Conservation (phyloP, 2,888 invertebrate species). For the Tiliacea aurago region DNA sequence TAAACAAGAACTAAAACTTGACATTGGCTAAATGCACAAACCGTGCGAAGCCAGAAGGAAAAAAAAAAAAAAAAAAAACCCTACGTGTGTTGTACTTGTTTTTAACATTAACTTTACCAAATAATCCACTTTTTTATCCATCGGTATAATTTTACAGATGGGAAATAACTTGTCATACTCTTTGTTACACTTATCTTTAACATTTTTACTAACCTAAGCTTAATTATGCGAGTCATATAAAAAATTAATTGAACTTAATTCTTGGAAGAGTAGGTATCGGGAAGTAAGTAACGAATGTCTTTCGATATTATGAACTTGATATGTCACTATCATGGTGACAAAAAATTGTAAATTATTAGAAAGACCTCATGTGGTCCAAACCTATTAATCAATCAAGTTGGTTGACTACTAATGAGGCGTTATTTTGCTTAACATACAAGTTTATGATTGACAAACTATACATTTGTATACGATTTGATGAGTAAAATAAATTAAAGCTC, state of each 20-base stretch:
- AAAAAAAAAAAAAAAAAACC: too few species aligned
- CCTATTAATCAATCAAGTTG: background rate
- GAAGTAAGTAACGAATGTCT: conserved; percentile 7
- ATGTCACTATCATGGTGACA: background rate
- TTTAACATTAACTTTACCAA: too few species aligned
- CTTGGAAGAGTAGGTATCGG: background rate
- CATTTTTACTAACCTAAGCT: too few species aligned
- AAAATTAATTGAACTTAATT: background rate
- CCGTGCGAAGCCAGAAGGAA: too few species aligned
- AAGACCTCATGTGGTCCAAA: conserved; percentile 1
- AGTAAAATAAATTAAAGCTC: conserved; percentile 25
- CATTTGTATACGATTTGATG: conserved; percentile 23
- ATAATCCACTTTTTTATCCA: too few species aligned
- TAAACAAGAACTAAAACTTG: too few species aligned
- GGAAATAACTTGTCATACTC: too few species aligned
- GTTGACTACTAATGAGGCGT: background rate
- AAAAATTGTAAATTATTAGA: conserved; percentile 3
- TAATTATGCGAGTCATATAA: background rate
- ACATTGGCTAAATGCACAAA: too few species aligned
- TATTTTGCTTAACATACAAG: background rate
- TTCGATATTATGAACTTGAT: background rate
- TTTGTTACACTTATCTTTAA: too few species aligned
- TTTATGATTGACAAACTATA: conserved; percentile 20
- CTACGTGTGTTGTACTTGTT: too few species aligned
- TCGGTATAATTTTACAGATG: too few species aligned